Base-by-base conservation (phyloP, 2,888 invertebrate genomes). In the Agrotis exclamationis region DNA sequence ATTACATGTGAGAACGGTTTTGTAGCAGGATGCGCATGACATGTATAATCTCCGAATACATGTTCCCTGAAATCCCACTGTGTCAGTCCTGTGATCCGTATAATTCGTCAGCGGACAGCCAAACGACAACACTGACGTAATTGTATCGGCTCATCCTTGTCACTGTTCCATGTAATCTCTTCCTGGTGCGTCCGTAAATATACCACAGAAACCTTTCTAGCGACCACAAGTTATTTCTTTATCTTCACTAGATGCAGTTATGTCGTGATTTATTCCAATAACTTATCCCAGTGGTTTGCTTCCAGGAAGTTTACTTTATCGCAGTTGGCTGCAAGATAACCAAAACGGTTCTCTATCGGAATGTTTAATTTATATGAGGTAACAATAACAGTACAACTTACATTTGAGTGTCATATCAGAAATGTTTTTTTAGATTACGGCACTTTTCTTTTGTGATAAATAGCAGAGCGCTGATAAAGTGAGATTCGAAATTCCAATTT, bases 241-340 rank as follows among this genome's bases (percentile, higher is more conserved):
- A 87, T 83, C 82, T 81, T 66, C 67, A 71, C 70, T 67, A 62
- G 81, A 83, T 79, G 79, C 83, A 78, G 79, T 76, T 84, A 78
- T 76, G 65, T 74, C 75, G 84, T 87, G 86, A 88, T 88, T 89
- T 87, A 87, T 89, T 83, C 74, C 76, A 82, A 83, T 80, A 85
- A 84, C 72, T 83, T 80, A 79, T 74, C 69, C 71, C 60, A 76
- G 74, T 80, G 85, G 79, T 79, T 79, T 78, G 71, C 78, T 79
- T 73, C 74, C 67, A 80, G 78, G 76, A 84, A 85, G 76, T 72
- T 79, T 64, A 67, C 66, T 83, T 85, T 88, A 86, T 87, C 83
- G 80, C 39, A 65, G 74, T 76, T 72, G 69, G 66, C 79, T 83
- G 66, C 72, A 78, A 84, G 85, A 88, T 88, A 86, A 82, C 85